Evolutionary conservation across 2,797 vertebrate genomes (phyloP).

Genomic region (Crossoptilon crossoptilon): DNA sequence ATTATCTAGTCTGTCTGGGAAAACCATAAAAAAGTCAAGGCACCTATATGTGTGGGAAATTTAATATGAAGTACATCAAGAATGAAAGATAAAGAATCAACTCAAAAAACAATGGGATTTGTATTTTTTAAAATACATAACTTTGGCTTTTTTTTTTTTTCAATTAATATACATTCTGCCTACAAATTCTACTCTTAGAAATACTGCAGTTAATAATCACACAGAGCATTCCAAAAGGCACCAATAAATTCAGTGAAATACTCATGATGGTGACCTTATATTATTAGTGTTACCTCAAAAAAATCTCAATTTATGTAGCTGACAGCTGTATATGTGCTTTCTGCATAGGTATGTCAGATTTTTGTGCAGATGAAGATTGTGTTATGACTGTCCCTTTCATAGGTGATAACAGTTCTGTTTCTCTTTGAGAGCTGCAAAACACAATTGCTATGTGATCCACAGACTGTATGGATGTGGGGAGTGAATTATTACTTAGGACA

Average conservation of each 20-base stretch:
- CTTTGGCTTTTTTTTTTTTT: not conserved
- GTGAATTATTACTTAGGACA: not conserved
- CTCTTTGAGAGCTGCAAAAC: not conserved
- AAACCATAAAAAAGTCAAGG: not conserved
- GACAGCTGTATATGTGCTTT: not conserved
- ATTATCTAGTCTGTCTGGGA: not conserved
- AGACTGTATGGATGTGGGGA: fast-evolving
- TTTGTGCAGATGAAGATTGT: not conserved
- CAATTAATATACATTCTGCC: not conserved
- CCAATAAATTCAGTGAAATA: not conserved
- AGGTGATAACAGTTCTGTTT: not conserved
- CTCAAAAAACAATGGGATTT: fast-evolving
- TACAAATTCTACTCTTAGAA: not conserved
- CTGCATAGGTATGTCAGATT: not conserved
- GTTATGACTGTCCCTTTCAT: not conserved
- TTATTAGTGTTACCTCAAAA: not conserved
- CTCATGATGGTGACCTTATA: not conserved
- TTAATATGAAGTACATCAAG: not conserved
- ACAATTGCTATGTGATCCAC: not conserved
- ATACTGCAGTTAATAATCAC: not conserved
- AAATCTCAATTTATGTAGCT: not conserved
- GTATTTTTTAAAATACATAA: not conserved
- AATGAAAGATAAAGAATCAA: not conserved
- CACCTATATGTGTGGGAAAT: not conserved
- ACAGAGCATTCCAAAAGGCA: not conserved